phyloP scores from a whole-genome alignment of 2,797 vertebrate species.

The Lacerta viridis region DNA sequence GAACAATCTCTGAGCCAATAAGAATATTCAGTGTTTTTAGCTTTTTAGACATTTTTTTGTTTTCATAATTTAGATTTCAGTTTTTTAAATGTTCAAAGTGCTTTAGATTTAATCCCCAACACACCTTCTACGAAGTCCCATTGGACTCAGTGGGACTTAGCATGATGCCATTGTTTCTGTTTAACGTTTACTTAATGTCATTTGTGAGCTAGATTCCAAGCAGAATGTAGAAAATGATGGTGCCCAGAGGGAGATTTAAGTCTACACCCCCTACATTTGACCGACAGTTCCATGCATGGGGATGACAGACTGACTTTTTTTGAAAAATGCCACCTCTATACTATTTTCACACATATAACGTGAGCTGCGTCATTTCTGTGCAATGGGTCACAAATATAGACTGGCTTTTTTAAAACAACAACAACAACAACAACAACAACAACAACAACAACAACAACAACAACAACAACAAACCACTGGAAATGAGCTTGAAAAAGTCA shows the following conservation, averaged over 20 bases:
- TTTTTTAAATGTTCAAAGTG: not conserved
- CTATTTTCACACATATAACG: not conserved
- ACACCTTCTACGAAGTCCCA: not conserved
- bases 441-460: not conserved
- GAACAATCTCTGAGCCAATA: not conserved
- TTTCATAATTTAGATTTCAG: constrained; percentile 1
- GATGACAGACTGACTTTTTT: not conserved
- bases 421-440: not conserved
- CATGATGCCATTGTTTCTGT: not conserved
- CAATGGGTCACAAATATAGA: not conserved
- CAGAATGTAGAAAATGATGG: not conserved
- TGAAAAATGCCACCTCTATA: not conserved
- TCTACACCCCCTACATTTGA: not conserved
- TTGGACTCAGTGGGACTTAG: not conserved
- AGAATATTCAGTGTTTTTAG: too few relatives aligned
- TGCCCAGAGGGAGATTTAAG: not conserved
- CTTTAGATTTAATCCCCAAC: not conserved
- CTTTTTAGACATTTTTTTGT: not conserved
- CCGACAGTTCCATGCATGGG: not conserved
- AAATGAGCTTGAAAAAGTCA: not conserved
- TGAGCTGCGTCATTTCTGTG: not conserved
- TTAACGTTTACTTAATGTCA: constrained; percentile 4
- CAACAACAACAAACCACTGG: not conserved
- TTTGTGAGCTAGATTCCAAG: not conserved
- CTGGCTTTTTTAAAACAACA: not conserved